A percentile compares a stretch with the other conserved stretches of the same genome.
These are phyloP conservation scores for Cliona cf. orientalis DNA, from an alignment of 37 sponge, comb jelly and placozoan species.

Conservation along the genomic window DNA sequence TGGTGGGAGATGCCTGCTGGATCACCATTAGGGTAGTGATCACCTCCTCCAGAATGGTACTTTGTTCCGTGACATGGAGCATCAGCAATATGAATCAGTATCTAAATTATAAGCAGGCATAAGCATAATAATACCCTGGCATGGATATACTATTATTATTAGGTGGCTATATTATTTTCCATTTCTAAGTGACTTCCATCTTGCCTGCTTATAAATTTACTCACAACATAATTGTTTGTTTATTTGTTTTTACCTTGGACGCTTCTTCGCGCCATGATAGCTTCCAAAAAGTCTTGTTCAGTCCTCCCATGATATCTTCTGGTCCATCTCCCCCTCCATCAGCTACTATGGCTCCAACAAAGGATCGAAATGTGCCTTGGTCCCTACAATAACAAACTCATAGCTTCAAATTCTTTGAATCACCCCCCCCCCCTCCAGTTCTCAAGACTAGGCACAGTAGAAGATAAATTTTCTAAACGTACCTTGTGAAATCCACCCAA, in stretches of 20 bases:
- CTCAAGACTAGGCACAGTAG: background rate
- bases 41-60: slow-evolving; percentile 45
- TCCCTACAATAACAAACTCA: slow-evolving; percentile 7
- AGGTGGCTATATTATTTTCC: background rate
- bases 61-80: slow-evolving; percentile 75
- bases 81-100: slow-evolving; percentile 83
- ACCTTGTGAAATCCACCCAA: slow-evolving; percentile 69
- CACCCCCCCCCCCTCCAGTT: no score
- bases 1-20: slow-evolving; percentile 76
- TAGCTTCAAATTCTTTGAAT: no score
- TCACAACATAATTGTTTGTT: background rate
- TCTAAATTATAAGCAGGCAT: slow-evolving; percentile 28
- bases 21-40: slow-evolving; percentile 75
- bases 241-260: slow-evolving; percentile 39
- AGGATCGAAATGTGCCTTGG: slow-evolving; percentile 29
- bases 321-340: slow-evolving; percentile 75
- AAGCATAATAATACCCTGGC: background rate
- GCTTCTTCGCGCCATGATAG: slow-evolving; percentile 58
- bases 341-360: slow-evolving; percentile 66
- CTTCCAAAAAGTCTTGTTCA: slow-evolving; percentile 42
- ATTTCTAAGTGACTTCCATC: background rate
- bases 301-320: slow-evolving; percentile 83
- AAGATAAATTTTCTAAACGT: background rate
- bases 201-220: background rate
- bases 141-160: background rate